Evolutionary conservation across 2,797 vertebrate genomes (phyloP).

Genomic region (Synaphobranchus kaupii): DNA sequence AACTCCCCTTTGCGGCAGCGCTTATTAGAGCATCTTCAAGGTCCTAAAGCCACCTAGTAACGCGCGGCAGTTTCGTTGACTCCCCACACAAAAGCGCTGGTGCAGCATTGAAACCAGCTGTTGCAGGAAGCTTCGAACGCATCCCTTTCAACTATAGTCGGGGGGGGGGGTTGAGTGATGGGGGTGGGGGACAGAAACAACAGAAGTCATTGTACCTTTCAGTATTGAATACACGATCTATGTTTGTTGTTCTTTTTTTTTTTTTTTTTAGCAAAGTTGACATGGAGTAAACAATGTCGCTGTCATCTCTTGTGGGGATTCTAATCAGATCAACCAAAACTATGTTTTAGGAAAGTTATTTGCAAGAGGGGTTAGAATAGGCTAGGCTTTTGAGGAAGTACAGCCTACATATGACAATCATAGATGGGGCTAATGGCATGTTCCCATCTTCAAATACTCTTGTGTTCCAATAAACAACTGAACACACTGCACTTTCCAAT

Average conservation of each 20-base stretch:
- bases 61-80: conserved; percentile 33
- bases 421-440: background rate
- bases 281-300: background rate
- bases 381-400: background rate
- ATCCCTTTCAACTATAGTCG: background rate
- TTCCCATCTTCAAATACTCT: background rate
- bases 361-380: background rate
- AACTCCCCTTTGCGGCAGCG: conserved; percentile 44
- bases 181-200: background rate
- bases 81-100: background rate
- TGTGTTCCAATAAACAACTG: background rate
- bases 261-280: background rate
- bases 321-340: background rate
- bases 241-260: background rate
- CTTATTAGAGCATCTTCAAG: conserved; percentile 45
- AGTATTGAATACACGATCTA: background rate
- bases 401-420: background rate
- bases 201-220: background rate
- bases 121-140: background rate
- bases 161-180: background rate
- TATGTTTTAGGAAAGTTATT: background rate
- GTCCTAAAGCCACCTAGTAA: conserved; percentile 51
- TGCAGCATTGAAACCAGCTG: background rate
- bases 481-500: background rate
- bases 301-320: background rate